Conservation (phyloP, 2,888 invertebrate genomes). For the Sceliomorpha sp. region DNA sequence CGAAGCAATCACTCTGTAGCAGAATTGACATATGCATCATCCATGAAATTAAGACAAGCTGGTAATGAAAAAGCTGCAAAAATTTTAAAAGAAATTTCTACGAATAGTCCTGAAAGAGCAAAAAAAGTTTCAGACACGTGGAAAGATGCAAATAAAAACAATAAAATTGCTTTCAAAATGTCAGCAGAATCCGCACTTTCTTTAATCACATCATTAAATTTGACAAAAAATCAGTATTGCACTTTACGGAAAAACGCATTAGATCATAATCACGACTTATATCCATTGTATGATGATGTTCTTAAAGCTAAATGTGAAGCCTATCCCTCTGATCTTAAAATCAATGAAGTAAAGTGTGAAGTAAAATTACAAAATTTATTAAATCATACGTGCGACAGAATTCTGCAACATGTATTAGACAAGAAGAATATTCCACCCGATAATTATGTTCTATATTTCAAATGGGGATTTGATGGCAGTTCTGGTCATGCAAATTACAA, state of each 20-base stretch:
- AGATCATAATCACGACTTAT: too few species aligned
- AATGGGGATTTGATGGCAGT: too few species aligned
- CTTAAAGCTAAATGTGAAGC: too few species aligned
- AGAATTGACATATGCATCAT: background rate
- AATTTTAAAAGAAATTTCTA: background rate
- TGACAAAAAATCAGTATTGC: slow-evolving; percentile 6
- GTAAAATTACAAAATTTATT: too few species aligned
- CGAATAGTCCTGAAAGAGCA: background rate
- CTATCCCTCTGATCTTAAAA: too few species aligned
- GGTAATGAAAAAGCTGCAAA: slow-evolving; percentile 2
- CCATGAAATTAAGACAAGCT: background rate
- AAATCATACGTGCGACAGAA: too few species aligned
- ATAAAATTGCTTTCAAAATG: background rate
- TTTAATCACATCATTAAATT: slow-evolving; percentile 6
- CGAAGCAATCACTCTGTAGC: background rate
- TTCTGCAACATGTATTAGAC: too few species aligned
- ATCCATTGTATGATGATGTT: too few species aligned
- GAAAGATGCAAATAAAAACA: background rate
- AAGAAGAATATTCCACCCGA: too few species aligned
- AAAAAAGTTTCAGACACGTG: background rate
- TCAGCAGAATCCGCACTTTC: slow-evolving; percentile 4
- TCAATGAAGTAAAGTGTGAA: too few species aligned
- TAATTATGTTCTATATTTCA: too few species aligned
- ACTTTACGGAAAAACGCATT: slow-evolving; percentile 1
- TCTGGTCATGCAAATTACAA: too few species aligned